Percentiles rank a stretch among this genome's conserved stretches.
These are phyloP conservation scores for Ooceraea biroi DNA, from an alignment of 1,140 invertebrate genomes.

Conservation along the genomic window DNA sequence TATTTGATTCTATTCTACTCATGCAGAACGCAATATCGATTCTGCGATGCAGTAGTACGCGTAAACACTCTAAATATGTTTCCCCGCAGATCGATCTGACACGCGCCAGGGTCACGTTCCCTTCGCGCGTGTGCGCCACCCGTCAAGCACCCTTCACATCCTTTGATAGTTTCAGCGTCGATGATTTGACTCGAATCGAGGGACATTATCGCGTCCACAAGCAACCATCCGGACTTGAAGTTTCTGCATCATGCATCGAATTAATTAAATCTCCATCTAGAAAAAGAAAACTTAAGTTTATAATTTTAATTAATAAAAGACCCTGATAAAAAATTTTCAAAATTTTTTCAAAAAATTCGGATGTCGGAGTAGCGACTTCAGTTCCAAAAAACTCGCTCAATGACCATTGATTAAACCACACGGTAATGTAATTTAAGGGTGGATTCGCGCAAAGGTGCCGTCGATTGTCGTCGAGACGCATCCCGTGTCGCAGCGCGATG, in stretches of 20 bases:
- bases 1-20: conserved; percentile 2
- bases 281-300: too few relatives aligned
- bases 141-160: neutral
- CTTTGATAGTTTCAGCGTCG: conserved; percentile 32
- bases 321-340: neutral
- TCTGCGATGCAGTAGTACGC: neutral
- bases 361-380: too few relatives aligned
- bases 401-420: too few relatives aligned
- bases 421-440: too few relatives aligned
- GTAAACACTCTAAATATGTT: conserved; percentile 69
- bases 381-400: too few relatives aligned
- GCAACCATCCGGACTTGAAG: neutral
- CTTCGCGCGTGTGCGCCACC: conserved; percentile 46
- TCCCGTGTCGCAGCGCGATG: neutral
- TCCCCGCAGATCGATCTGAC: conserved; percentile 56
- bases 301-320: neutral
- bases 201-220: conserved; percentile 12
- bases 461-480: conserved; percentile 14
- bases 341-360: too few relatives aligned
- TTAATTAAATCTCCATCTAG: neutral
- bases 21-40: neutral
- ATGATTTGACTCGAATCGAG: conserved; percentile 52
- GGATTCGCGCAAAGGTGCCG: neutral
- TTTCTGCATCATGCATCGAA: neutral
- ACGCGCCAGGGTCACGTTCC: conserved; percentile 60